Conservation (phyloP, 2,113 vertebrate genomes). For the Limanda limanda region DNA sequence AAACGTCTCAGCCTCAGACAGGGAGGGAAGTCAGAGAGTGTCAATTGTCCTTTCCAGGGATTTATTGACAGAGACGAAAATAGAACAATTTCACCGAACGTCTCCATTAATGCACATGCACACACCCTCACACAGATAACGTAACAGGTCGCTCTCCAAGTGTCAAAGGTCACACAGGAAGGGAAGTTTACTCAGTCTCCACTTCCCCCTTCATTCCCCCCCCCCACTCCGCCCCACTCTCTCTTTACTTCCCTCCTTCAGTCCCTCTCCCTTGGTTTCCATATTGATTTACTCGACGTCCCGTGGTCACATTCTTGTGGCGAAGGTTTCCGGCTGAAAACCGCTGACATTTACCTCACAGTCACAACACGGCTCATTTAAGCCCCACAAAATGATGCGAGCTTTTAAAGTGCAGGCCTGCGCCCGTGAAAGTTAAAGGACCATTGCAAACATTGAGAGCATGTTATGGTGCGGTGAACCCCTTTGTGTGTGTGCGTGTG, state of each 20-base stretch:
- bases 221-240: not conserved
- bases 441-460: constrained; percentile 15
- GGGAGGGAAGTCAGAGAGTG: not conserved
- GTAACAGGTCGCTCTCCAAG: constrained; percentile 15
- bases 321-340: constrained; percentile 78
- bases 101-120: not conserved
- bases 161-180: constrained; percentile 38
- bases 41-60: not conserved
- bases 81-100: too few relatives aligned
- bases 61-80: not conserved
- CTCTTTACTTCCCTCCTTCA: constrained; percentile 26
- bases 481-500: not conserved
- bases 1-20: not conserved
- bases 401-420: constrained; percentile 6
- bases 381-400: constrained; percentile 39
- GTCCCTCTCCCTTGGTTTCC: constrained; percentile 51
- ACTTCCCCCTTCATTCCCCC: not conserved
- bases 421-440: constrained; percentile 2
- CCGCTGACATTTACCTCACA: constrained; percentile 71
- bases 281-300: constrained; percentile 76
- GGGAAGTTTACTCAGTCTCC: constrained; percentile 11
- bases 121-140: constrained; percentile 8
- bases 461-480: not conserved
- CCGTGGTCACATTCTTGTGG: constrained; percentile 79
- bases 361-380: constrained; percentile 70